phyloP scores from a whole-genome alignment of 2,888 invertebrate species.

The Drosophila bunnanda region DNA sequence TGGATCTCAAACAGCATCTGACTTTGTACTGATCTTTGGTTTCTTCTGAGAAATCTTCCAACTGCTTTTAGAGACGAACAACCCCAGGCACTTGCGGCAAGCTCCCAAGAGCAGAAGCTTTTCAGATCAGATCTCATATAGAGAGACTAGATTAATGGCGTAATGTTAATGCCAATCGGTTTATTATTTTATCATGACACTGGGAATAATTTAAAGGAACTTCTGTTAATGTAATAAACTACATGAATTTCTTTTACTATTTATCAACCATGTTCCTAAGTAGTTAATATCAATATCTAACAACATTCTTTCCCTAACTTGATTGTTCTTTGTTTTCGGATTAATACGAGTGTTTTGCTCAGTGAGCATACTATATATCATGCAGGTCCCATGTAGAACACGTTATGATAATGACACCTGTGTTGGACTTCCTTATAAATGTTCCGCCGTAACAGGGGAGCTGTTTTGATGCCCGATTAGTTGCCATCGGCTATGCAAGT shows the following conservation, averaged over 20 bases:
- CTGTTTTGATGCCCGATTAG: conserved; percentile 24
- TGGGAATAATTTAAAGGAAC: background rate
- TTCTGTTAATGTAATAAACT: background rate
- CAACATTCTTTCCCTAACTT: too few relatives aligned
- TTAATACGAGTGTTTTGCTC: background rate
- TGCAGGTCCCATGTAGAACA: conserved; percentile 14
- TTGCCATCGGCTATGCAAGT: conserved; percentile 35
- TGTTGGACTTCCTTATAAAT: conserved; percentile 37
- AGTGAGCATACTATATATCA: conserved; percentile 11
- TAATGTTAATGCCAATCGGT: conserved; percentile 7
- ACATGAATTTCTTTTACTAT: too few relatives aligned
- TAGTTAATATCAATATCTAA: background rate
- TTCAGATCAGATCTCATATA: conserved; percentile 2
- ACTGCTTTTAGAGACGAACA: background rate
- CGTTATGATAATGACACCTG: conserved; percentile 45
- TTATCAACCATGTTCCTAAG: too few relatives aligned
- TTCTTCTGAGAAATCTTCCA: background rate
- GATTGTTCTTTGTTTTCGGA: background rate
- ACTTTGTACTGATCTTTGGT: background rate
- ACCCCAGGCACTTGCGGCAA: background rate
- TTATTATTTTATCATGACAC: conserved; percentile 9
- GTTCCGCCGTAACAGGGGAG: conserved; percentile 3
- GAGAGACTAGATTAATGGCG: background rate
- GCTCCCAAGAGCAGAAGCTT: conserved; percentile 14
- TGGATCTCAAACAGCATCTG: background rate